A percentile compares a stretch with the other conserved stretches of the same genome.
phyloP scores from a whole-genome alignment of 2,888 invertebrate genomes.

The Agrilus cyanescens region DNA sequence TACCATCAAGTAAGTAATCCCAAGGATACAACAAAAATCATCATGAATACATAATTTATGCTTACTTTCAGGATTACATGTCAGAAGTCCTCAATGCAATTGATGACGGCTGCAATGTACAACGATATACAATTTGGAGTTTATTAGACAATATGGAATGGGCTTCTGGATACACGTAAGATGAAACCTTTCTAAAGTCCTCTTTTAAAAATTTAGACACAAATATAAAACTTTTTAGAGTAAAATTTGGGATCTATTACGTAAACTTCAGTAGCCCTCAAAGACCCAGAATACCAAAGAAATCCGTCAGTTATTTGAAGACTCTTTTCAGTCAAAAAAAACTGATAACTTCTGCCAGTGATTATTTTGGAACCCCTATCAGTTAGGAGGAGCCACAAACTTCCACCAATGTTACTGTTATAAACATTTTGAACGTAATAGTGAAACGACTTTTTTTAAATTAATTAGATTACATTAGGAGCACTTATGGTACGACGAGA shows the following conservation, averaged over 20 bases:
- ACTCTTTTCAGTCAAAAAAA: not conserved
- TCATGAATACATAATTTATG: too few relatives aligned
- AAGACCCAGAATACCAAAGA: not conserved
- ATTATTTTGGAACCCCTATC: too few relatives aligned
- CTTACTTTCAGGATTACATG: slow-evolving; percentile 32
- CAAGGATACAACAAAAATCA: too few relatives aligned
- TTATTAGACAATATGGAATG: slow-evolving; percentile 76
- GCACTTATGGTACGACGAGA: too few relatives aligned
- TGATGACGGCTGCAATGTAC: slow-evolving; percentile 44
- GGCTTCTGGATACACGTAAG: slow-evolving; percentile 48
- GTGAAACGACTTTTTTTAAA: too few relatives aligned
- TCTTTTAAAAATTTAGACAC: not conserved
- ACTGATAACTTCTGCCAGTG: not conserved
- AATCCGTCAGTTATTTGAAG: not conserved
- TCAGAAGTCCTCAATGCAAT: slow-evolving; percentile 38
- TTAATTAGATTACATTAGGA: too few relatives aligned
- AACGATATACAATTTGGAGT: slow-evolving; percentile 66
- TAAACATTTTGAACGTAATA: not conserved
- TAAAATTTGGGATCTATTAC: slow-evolving; percentile 2
- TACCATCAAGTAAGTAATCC: slow-evolving; percentile 26
- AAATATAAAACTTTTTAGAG: not conserved
- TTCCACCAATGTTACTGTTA: too few relatives aligned
- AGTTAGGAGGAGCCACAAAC: too few relatives aligned
- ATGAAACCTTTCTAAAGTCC: not conserved
- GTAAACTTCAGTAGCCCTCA: slow-evolving; percentile 1